phyloP scores from a whole-genome alignment of 2,113 vertebrate genomes.

The Polypterus senegalus region DNA sequence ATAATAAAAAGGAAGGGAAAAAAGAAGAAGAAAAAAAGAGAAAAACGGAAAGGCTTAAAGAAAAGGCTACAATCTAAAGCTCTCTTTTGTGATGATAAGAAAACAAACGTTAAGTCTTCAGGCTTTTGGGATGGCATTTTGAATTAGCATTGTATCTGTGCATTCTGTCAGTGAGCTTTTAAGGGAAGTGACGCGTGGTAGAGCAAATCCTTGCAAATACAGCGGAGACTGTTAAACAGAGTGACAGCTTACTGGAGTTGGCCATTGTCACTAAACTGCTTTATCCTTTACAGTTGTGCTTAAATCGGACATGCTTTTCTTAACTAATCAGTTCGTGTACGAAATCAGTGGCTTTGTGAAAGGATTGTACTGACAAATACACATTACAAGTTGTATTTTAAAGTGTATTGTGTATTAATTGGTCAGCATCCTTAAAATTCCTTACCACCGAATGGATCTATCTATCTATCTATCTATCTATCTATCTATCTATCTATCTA shows the following conservation, averaged over 20 bases:
- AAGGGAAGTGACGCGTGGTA: not conserved
- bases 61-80: conserved; percentile 9
- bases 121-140: conserved; percentile 3
- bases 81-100: conserved; percentile 9
- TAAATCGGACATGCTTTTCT: conserved; percentile 7
- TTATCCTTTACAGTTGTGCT: conserved; percentile 6
- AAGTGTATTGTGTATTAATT: too few relatives aligned
- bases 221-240: conserved; percentile 6
- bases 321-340: conserved; percentile 4
- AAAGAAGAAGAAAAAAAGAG: not conserved
- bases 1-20: not conserved
- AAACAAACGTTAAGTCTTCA: conserved; percentile 9
- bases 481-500: too few relatives aligned
- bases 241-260: conserved; percentile 11
- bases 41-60: conserved; percentile 3
- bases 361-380: too few relatives aligned
- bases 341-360: not conserved
- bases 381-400: too few relatives aligned
- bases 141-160: conserved; percentile 10
- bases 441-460: too few relatives aligned
- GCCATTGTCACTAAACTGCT: conserved; percentile 3
- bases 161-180: conserved; percentile 6
- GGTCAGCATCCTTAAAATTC: too few relatives aligned
- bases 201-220: conserved; percentile 9
- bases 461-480: too few relatives aligned